Evolutionary conservation across 2,797 vertebrate genomes (phyloP), one percentile per base, ranked within the genome.

Genomic region (Fundulus diaphanus): DNA sequence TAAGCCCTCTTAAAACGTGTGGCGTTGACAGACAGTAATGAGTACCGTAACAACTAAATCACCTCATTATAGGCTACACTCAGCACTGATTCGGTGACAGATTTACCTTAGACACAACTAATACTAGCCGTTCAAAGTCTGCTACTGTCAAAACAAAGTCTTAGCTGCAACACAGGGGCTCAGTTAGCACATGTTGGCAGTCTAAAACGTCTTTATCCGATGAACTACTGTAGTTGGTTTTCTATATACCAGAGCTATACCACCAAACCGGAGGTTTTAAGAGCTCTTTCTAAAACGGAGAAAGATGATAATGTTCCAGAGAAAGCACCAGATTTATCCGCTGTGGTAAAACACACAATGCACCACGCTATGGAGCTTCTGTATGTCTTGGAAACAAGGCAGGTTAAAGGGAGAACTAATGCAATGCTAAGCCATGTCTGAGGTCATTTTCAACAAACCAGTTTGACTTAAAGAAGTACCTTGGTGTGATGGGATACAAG

Each of bases 51-150:
- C 74, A 77, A 76, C 77, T 63, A 68, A 82, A 83, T 69, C 8
- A 57, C 82, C 83, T 83, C 75, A 84, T 87, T 83, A 85, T 74
- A 63, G 67, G 79, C 68, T 69, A 63, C 72, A 84, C 69, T 35
- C 42, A 24, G 9, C 40, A 80, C 85, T 79, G 66, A 73, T 83
- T 75, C 71, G 80, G 63, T 72, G 76, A 82, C 76, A 77, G 76
- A 78, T 73, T 65, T 3, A 33, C 74, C 67, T 75, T 65, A 56
- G 54, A 85, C 24, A 44, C 76, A 72, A 49, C 61, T 63, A 35
- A 52, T 42, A 72, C 22, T 70, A 77, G 78, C 76, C 11, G 9
- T 8, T 46, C 20, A 37, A 27, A 57, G 22, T 54, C 71, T 15
- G 68, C 78, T 67, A 42, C 68, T 75, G 84, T 81, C 73, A 83